Conservation (phyloP, 2,113 vertebrate species). For the Crocuta crocuta region DNA sequence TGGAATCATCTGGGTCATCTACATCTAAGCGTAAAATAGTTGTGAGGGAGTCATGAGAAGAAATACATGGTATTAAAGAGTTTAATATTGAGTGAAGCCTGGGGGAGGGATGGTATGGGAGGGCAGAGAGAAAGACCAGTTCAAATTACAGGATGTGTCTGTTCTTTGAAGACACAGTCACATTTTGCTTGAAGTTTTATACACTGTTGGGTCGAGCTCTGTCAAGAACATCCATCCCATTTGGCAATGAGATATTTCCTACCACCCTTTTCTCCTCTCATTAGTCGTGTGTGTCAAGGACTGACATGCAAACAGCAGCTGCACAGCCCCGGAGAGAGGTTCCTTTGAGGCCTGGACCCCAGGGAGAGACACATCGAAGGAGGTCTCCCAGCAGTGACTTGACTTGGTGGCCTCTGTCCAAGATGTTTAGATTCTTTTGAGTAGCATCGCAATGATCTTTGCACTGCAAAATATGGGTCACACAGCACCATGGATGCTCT, state of each 20-base stretch:
- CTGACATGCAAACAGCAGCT: neutral
- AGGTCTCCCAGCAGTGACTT: neutral
- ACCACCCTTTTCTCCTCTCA: neutral
- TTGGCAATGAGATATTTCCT: neutral
- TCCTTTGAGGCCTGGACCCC: neutral
- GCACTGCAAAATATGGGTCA: neutral
- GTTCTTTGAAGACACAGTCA: neutral
- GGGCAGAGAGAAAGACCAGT: neutral
- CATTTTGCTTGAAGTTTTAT: neutral
- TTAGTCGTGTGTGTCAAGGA: neutral
- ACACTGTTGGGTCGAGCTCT: neutral
- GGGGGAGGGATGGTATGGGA: neutral
- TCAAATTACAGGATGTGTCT: neutral
- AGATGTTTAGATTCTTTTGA: neutral
- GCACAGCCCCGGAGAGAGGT: neutral
- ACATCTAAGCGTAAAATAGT: neutral
- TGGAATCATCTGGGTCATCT: neutral
- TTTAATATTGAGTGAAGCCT: neutral
- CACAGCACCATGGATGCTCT: neutral
- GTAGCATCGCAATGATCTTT: neutral
- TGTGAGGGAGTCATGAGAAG: neutral
- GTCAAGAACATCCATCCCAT: neutral
- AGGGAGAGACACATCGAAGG: neutral
- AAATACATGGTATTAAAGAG: neutral
- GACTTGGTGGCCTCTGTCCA: neutral